Conservation (phyloP, 1,140 invertebrate genomes). For the Dendroctonus ponderosae region DNA sequence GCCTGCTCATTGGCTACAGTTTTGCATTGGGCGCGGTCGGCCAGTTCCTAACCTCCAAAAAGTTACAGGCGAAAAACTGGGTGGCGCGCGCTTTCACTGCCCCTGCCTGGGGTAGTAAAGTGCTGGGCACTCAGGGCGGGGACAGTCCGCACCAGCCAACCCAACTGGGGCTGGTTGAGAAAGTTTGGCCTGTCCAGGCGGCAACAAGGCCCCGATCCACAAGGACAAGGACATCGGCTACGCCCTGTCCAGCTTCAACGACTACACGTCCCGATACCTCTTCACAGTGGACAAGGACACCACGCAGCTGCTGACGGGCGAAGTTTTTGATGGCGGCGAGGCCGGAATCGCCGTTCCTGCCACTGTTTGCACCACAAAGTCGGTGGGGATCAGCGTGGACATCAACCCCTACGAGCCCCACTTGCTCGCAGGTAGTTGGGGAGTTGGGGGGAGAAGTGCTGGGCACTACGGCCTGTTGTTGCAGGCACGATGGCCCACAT, state of each 20-base stretch:
- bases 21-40: too few species aligned
- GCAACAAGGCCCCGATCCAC: slow-evolving; percentile 79
- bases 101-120: too few species aligned
- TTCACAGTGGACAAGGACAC: slow-evolving; percentile 84
- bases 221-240: slow-evolving; percentile 80
- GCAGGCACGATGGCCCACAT: slow-evolving; percentile 39
- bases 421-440: slow-evolving; percentile 73
- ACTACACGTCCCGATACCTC: slow-evolving; percentile 80
- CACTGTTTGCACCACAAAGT: slow-evolving; percentile 85
- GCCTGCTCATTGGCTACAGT: too few species aligned
- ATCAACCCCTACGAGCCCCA: slow-evolving; percentile 91
- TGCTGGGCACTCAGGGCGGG: too few species aligned
- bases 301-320: slow-evolving; percentile 85
- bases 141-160: too few species aligned
- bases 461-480: slow-evolving; percentile 2
- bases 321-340: slow-evolving; percentile 78
- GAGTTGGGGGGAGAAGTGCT: background rate
- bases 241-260: slow-evolving; percentile 85
- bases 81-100: too few species aligned
- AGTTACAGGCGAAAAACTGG: too few species aligned
- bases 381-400: slow-evolving; percentile 89
- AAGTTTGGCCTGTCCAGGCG: slow-evolving; percentile 46
- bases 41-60: too few species aligned
- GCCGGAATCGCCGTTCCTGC: slow-evolving; percentile 90
- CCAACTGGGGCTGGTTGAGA: too few species aligned